A percentile compares a stretch with the other conserved stretches of the same genome.
Evolutionary conservation across 2,113 vertebrate species (phyloP).

Genomic region (Dicrurus megarhynchus): DNA sequence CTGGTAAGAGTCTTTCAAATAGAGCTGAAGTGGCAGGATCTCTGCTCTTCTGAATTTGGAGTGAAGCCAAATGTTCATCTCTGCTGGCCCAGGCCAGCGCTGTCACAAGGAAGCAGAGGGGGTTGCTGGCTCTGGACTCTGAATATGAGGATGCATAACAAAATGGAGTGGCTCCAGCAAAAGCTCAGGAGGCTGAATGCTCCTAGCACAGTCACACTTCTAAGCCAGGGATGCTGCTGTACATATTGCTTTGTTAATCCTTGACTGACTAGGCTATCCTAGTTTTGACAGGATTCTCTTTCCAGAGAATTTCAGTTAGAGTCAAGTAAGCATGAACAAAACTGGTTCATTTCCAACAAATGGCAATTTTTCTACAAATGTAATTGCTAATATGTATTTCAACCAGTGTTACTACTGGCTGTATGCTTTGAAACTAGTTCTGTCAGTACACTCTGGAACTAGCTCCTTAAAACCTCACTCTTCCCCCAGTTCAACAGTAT

Average conservation of each 20-base stretch:
- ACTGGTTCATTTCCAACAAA: neutral
- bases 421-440: neutral
- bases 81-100: neutral
- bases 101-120: neutral
- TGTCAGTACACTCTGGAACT: neutral
- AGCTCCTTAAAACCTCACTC: neutral
- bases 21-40: neutral
- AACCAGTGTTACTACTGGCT: neutral
- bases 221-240: neutral
- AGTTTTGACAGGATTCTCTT: neutral
- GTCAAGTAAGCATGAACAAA: neutral
- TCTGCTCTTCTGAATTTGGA: neutral
- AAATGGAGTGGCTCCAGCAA: neutral
- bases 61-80: neutral
- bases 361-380: neutral
- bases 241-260: neutral
- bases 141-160: neutral
- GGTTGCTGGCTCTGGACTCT: neutral
- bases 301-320: neutral
- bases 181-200: neutral
- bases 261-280: neutral
- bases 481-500: neutral
- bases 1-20: neutral
- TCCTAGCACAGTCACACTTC: neutral
- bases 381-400: neutral